Conservation (phyloP, 2,797 vertebrate genomes). For the Gastrophryne carolinensis region DNA sequence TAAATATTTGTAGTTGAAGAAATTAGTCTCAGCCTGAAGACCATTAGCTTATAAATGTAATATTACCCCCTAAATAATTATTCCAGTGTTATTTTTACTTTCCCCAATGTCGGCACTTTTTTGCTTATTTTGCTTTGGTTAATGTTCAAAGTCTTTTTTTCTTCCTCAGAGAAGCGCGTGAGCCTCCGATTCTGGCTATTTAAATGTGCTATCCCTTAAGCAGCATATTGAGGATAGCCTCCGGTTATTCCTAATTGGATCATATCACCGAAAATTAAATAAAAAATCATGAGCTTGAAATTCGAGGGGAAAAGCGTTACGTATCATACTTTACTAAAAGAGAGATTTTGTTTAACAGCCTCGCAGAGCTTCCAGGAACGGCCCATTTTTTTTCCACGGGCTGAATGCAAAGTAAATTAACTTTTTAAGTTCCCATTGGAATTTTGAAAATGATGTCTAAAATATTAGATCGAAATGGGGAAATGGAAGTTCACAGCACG, state of each 20-base stretch:
- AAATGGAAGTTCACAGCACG: slow-evolving; percentile 63
- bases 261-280: slow-evolving; percentile 80
- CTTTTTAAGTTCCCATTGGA: slow-evolving; percentile 70
- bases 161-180: slow-evolving; percentile 62
- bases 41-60: slow-evolving; percentile 66
- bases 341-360: slow-evolving; percentile 73
- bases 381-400: slow-evolving; percentile 67
- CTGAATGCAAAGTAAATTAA: slow-evolving; percentile 74
- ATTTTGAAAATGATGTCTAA: slow-evolving; percentile 67
- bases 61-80: slow-evolving; percentile 67
- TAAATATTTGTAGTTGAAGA: slow-evolving; percentile 40
- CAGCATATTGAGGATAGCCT: slow-evolving; percentile 67
- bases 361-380: slow-evolving; percentile 69
- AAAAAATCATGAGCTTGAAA: slow-evolving; percentile 72
- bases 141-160: slow-evolving; percentile 73
- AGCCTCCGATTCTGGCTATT: slow-evolving; percentile 72
- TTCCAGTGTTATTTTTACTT: slow-evolving; percentile 37
- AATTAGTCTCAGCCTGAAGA: slow-evolving; percentile 54
- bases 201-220: slow-evolving; percentile 70
- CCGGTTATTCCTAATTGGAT: slow-evolving; percentile 78
- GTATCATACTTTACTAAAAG: slow-evolving; percentile 73
- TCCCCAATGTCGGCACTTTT: slow-evolving; percentile 66
- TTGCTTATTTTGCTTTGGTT: slow-evolving; percentile 72
- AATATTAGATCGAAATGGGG: slow-evolving; percentile 66
- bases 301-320: slow-evolving; percentile 71